Evolutionary conservation across 2,888 invertebrate species (phyloP).

Genomic region (Hirtodrosophila trivittata): DNA sequence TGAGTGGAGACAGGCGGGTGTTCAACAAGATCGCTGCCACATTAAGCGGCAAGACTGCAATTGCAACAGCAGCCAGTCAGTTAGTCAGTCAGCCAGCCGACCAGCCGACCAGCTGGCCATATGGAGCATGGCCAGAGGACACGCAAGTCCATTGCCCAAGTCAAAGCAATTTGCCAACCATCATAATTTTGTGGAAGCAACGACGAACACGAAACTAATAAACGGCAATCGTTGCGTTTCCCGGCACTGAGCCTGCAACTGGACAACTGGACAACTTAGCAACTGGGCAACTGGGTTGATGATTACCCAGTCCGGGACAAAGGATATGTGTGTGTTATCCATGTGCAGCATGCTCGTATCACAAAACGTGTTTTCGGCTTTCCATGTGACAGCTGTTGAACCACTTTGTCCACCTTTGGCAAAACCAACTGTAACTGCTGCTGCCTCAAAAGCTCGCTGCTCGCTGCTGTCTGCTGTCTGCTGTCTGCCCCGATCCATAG

Average conservation of each 20-base stretch:
- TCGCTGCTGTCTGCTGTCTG: constrained; percentile 8
- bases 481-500: constrained; percentile 4
- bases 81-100: neutral
- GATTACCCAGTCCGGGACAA: constrained; percentile 25
- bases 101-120: constrained; percentile 38
- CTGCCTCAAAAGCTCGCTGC: constrained; percentile 13
- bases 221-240: constrained; percentile 47
- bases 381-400: constrained; percentile 55
- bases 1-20: constrained; percentile 5
- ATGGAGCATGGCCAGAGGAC: constrained; percentile 51
- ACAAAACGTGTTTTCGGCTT: constrained; percentile 36
- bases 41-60: constrained; percentile 11
- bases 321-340: constrained; percentile 20
- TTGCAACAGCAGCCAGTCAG: neutral
- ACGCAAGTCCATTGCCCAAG: constrained; percentile 51
- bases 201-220: constrained; percentile 50
- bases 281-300: constrained; percentile 20
- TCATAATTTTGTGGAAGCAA: constrained; percentile 63
- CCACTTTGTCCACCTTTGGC: constrained; percentile 27
- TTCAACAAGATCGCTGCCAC: constrained; percentile 4
- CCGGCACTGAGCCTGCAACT: constrained; percentile 1
- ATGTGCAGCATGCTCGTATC: neutral
- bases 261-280: constrained; percentile 9
- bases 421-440: constrained; percentile 23
- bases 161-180: constrained; percentile 54